Base-by-base conservation (phyloP, 2,888 invertebrate species). In the Drosophila anceps region DNA sequence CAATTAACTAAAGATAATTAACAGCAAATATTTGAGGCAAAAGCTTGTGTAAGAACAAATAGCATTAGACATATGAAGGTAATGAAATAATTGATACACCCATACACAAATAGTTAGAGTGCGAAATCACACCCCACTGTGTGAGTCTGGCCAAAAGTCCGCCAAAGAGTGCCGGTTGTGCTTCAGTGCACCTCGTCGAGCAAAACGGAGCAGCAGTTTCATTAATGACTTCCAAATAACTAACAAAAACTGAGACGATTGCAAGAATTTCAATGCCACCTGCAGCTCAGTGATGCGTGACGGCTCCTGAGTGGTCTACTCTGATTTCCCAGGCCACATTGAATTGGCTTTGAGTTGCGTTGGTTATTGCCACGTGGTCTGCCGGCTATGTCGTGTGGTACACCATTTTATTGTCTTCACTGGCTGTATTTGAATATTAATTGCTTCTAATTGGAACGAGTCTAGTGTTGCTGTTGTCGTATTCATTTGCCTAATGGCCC, bases 221-320 rank as follows among this genome's bases (percentile, higher is more conserved):
- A 66, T 41, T 33, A 83, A 71, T 67, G 69, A 66, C 48, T 61
- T 48, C 62, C 70, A 60, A 80, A 70, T 75, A 81, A 73, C 48
- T 50, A 51, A 29, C 55, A 37, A 62, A 55, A 69, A 54, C 58
- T 62, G 58, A 60, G 57, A 33, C 65, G 73, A 71, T 64, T 73
- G 79, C 60, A 77, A 60, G 76, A 63, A 79, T 85, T 90, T 86
- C 86, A 86, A 88, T 86, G 86, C 88, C 86, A 90, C 44, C 59
- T 68, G 67, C 31, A 51, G 69, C 7, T 53, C 77, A 57, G 39
- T 76, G 86, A 81, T 75, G 89, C 86, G 73, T 83, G 75, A 39
- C 69, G 43, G 70, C 39, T 66, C 66, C 65, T 51, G 69, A 76
- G 68, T 69, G 72, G 66, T 43, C 66, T 57, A 39, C 66, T 58